Conservation (phyloP, 2,113 vertebrate genomes). For the Passer domesticus region DNA sequence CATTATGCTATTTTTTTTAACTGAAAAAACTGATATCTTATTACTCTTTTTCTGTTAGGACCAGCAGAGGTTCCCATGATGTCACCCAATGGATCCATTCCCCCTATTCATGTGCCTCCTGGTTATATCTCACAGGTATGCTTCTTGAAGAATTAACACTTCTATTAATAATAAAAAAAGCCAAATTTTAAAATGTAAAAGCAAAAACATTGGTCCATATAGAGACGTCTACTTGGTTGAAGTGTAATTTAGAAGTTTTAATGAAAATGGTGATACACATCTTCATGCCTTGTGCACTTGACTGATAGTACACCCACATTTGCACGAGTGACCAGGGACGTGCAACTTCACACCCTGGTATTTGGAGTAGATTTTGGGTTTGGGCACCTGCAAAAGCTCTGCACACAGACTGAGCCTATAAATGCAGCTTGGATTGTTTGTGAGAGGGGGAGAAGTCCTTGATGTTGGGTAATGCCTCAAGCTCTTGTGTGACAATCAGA, state of each 20-base stretch:
- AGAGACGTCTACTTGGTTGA: not conserved
- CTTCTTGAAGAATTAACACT: not conserved
- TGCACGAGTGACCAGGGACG: not conserved
- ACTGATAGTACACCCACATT: not conserved
- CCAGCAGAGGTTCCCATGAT: constrained; percentile 99
- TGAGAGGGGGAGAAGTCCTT: not conserved
- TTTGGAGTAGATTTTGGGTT: not conserved
- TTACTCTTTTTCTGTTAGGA: constrained; percentile 72
- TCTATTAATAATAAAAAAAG: not conserved
- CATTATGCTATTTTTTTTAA: not conserved
- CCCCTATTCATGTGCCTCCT: constrained; percentile 96
- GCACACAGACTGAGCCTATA: not conserved
- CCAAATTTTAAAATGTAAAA: not conserved
- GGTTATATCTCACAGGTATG: constrained; percentile 98
- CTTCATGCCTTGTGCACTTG: not conserved
- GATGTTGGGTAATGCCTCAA: not conserved
- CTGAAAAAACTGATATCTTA: not conserved
- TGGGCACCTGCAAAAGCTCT: not conserved
- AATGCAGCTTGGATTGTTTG: not conserved
- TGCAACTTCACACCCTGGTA: not conserved
- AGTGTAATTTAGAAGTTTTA: not conserved
- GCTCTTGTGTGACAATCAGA: not conserved
- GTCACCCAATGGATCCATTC: constrained; percentile 98
- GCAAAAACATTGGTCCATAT: not conserved
- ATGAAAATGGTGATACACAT: not conserved